phyloP scores from a whole-genome alignment of 2,888 invertebrate genomes.

The Helicoverpa assulta region DNA sequence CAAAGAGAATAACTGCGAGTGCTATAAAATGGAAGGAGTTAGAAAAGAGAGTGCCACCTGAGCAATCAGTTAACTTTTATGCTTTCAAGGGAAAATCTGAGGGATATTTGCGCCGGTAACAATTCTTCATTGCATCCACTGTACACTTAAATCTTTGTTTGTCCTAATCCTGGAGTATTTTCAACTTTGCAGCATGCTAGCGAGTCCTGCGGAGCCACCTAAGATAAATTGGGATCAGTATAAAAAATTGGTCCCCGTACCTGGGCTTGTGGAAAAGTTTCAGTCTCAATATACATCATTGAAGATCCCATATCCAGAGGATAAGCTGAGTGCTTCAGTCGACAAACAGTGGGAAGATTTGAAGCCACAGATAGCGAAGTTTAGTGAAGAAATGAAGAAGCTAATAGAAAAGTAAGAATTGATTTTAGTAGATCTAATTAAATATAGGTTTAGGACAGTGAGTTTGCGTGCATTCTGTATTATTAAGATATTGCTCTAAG shows the following conservation, averaged over 20 bases:
- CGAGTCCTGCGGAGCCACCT: constrained; percentile 77
- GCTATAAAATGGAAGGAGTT: constrained; percentile 80
- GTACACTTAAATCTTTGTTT: not conserved
- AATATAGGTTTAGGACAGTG: not conserved
- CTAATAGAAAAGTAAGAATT: constrained; percentile 62
- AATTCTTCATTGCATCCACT: not conserved
- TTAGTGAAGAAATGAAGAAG: constrained; percentile 70
- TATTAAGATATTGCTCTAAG: not conserved
- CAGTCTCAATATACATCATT: constrained; percentile 71
- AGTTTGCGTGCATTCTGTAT: no score
- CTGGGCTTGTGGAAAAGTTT: constrained; percentile 79
- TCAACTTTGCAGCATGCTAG: constrained; percentile 69
- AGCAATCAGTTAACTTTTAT: constrained; percentile 75
- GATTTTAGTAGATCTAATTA: not conserved
- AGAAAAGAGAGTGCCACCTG: constrained; percentile 75
- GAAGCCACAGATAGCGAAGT: constrained; percentile 74
- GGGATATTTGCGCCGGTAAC: constrained; percentile 77
- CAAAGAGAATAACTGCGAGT: constrained; percentile 77
- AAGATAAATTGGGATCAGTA: constrained; percentile 83
- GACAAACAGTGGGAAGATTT: constrained; percentile 80
- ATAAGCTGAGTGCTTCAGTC: constrained; percentile 71
- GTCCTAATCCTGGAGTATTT: not conserved
- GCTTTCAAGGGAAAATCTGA: constrained; percentile 83
- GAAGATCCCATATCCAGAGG: constrained; percentile 79
- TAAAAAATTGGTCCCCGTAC: constrained; percentile 73